Evolutionary conservation across 2,113 vertebrate genomes (phyloP).

Genomic region (Albula goreensis): DNA sequence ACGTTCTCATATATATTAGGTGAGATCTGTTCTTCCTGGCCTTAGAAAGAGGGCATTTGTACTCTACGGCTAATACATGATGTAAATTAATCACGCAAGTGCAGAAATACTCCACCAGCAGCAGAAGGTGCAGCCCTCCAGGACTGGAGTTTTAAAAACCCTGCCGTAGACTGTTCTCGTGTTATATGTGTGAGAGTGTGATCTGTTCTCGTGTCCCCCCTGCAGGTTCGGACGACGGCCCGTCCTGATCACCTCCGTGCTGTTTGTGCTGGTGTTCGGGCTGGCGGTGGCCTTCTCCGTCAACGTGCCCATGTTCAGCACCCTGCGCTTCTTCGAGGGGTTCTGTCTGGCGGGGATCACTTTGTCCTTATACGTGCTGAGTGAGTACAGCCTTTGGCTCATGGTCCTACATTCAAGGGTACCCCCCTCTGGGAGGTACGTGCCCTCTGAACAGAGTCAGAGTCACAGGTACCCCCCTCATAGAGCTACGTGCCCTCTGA

Average conservation of each 20-base stretch:
- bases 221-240: slow-evolving; percentile 88
- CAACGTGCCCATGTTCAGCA: slow-evolving; percentile 98
- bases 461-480: no score
- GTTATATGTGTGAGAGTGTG: neutral
- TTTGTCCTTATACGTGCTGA: slow-evolving; percentile 86
- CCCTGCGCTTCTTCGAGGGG: slow-evolving; percentile 95
- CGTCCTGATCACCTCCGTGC: slow-evolving; percentile 84
- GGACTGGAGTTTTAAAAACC: no score
- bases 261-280: slow-evolving; percentile 92
- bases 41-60: no score
- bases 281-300: slow-evolving; percentile 90
- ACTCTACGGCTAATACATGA: no score
- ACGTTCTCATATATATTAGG: no score
- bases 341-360: slow-evolving; percentile 94
- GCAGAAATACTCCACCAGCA: no score
- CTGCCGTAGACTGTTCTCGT: no score
- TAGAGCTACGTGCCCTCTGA: neutral
- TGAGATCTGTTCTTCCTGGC: no score
- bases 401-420: neutral
- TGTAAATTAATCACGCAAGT: no score
- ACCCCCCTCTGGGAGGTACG: no score
- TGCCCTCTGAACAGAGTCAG: neutral
- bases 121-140: no score
- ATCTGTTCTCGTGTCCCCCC: neutral
- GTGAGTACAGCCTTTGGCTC: slow-evolving; percentile 74